These are phyloP conservation scores for Lophochroa leadbeateri DNA, from an alignment of 2,113 vertebrate species.

Conservation along the genomic window DNA sequence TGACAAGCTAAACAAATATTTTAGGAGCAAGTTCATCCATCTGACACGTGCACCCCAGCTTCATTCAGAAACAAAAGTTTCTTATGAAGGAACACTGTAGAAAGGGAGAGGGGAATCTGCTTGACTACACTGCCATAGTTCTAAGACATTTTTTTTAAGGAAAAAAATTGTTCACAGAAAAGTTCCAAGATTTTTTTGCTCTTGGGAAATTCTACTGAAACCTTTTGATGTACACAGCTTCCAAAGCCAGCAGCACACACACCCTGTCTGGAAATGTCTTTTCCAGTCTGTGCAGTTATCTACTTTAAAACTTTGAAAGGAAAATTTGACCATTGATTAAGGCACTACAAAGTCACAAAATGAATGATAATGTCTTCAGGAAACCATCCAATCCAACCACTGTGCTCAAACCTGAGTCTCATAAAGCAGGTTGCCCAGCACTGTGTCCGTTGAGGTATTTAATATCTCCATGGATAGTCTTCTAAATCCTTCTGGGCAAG, in stretches of 20 bases:
- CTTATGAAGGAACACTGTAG: not conserved
- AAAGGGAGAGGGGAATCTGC: not conserved
- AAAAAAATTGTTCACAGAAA: not conserved
- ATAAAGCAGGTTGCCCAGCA: not conserved
- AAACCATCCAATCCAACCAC: not conserved
- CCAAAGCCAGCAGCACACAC: not conserved
- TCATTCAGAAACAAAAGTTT: not conserved
- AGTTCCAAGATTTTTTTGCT: not conserved
- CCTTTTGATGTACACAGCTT: rapidly evolving
- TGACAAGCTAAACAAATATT: not conserved
- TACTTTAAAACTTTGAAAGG: not conserved
- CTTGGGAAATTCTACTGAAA: not conserved
- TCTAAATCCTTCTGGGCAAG: not conserved
- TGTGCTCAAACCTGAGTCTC: not conserved
- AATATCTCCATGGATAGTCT: not conserved
- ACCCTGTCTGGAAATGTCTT: not conserved
- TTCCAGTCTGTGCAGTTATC: not conserved
- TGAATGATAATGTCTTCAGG: not conserved
- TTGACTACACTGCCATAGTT: not conserved
- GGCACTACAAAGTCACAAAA: not conserved
- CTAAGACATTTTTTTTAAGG: not conserved
- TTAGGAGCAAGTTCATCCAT: not conserved
- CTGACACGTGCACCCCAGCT: rapidly evolving
- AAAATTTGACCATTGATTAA: not conserved
- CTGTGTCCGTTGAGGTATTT: not conserved